Percentiles rank a stretch among this genome's conserved stretches.
Conservation (phyloP, 2,797 vertebrate species). For the Melanitta fusca region DNA sequence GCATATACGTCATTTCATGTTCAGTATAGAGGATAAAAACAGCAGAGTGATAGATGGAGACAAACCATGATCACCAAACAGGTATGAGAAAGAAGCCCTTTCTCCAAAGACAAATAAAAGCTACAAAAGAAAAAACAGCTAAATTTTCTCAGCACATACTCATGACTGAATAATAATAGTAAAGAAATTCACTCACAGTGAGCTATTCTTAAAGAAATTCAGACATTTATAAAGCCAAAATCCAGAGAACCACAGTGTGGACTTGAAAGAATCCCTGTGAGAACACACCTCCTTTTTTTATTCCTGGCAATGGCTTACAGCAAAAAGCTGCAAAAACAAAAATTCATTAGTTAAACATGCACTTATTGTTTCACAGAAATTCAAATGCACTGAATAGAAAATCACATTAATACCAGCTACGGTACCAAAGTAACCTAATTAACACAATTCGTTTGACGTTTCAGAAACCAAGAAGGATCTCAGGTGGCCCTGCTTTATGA, state of each 20-base stretch:
- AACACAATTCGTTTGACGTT: neutral
- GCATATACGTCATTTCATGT: conserved; percentile 42
- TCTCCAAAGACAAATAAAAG: conserved; percentile 30
- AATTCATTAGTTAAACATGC: neutral
- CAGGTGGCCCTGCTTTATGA: neutral
- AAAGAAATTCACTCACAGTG: conserved; percentile 1
- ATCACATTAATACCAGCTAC: neutral
- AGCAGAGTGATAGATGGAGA: neutral
- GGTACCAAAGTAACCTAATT: neutral
- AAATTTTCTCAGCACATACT: conserved; percentile 7
- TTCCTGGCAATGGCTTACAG: conserved; percentile 37
- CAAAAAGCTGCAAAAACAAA: conserved; percentile 66
- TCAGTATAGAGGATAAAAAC: neutral
- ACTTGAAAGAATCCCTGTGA: conserved; percentile 31
- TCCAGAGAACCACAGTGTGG: neutral
- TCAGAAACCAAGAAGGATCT: neutral
- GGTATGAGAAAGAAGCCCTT: neutral
- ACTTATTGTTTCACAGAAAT: neutral
- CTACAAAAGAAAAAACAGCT: conserved; percentile 3
- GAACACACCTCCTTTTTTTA: conserved; percentile 27
- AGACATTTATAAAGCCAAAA: conserved; percentile 31
- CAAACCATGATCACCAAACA: neutral
- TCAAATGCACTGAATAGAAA: neutral
- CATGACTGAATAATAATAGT: neutral
- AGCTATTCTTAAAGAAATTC: conserved; percentile 30